Conservation (phyloP, 1,140 invertebrate species). For the Bombus superbus region DNA sequence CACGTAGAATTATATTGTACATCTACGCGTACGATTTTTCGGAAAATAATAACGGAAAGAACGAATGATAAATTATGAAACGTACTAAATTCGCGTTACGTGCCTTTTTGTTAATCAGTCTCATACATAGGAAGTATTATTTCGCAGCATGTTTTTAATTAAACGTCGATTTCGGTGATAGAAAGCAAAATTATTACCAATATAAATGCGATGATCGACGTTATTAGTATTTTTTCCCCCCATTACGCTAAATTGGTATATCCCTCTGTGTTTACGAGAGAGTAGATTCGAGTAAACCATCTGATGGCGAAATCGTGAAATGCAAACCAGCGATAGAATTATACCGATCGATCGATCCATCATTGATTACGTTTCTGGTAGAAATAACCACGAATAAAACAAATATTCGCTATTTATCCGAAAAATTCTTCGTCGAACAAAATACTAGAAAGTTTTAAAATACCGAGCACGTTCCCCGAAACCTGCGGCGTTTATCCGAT, state of each 20-base stretch:
- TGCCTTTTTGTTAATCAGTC: background rate
- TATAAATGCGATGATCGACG: background rate
- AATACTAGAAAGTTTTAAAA: background rate
- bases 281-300: background rate
- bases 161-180: background rate
- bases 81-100: background rate
- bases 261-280: background rate
- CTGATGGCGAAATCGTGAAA: background rate
- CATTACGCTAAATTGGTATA: no score
- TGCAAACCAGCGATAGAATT: background rate
- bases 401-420: background rate
- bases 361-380: constrained; percentile 1
- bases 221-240: no score
- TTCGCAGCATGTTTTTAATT: background rate
- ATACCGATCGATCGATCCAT: background rate
- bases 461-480: background rate
- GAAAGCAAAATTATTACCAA: background rate
- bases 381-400: background rate
- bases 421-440: background rate
- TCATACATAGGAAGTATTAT: background rate
- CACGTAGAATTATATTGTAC: background rate
- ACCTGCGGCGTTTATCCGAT: background rate
- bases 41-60: background rate
- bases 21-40: background rate
- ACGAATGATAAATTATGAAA: background rate